These are phyloP conservation scores for Arge pagana DNA, from an alignment of 2,888 invertebrate genomes.

Conservation along the genomic window DNA sequence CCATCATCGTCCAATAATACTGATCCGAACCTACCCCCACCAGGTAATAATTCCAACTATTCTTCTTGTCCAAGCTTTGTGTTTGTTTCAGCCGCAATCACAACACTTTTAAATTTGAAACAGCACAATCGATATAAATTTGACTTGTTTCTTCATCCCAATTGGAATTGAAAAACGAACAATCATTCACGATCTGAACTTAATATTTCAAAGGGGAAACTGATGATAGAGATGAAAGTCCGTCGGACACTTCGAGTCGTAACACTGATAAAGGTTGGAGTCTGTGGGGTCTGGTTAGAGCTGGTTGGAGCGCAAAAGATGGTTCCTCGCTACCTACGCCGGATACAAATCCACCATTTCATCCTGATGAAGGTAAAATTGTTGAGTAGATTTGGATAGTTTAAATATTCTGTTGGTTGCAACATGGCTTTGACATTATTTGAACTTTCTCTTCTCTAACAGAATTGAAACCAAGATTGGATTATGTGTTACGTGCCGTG, in stretches of 20 bases:
- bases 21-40: slow-evolving; percentile 43
- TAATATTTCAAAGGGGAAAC: slow-evolving; percentile 32
- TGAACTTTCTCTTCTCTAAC: slow-evolving; percentile 21
- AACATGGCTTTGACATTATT: not conserved
- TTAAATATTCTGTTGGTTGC: too few relatives aligned
- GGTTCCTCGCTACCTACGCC: slow-evolving; percentile 53
- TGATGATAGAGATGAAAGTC: slow-evolving; percentile 47
- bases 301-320: slow-evolving; percentile 55
- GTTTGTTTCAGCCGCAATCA: not conserved
- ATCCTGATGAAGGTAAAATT: slow-evolving; percentile 56
- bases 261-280: slow-evolving; percentile 57
- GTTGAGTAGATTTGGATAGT: not conserved
- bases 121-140: too few relatives aligned
- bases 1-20: slow-evolving; percentile 45
- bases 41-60: slow-evolving; percentile 39
- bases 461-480: slow-evolving; percentile 65
- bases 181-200: not conserved
- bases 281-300: slow-evolving; percentile 58
- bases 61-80: not conserved
- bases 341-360: slow-evolving; percentile 48
- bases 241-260: slow-evolving; percentile 47
- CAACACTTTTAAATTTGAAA: not conserved
- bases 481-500: slow-evolving; percentile 65
- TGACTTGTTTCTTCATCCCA: not conserved
- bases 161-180: not conserved